phyloP scores from a whole-genome alignment of 2,888 invertebrate species.

The Temnothorax rugatulus region DNA sequence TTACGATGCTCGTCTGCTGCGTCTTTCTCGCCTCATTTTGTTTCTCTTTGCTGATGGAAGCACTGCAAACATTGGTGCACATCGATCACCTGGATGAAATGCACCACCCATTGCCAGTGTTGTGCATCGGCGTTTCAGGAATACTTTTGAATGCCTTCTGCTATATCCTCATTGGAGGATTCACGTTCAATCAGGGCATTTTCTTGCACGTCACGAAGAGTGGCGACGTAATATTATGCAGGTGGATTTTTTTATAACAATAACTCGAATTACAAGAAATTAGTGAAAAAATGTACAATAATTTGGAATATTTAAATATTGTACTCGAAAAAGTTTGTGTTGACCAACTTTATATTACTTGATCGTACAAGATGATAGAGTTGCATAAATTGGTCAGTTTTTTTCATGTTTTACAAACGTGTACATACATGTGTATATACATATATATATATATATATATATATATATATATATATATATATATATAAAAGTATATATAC shows the following conservation, averaged over 20 bases:
- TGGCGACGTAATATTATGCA: constrained; percentile 88
- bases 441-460: not conserved
- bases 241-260: constrained; percentile 69
- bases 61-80: constrained; percentile 93
- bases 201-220: constrained; percentile 89
- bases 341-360: not conserved
- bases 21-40: constrained; percentile 94
- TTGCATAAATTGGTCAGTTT: not conserved
- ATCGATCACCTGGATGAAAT: constrained; percentile 91
- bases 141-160: constrained; percentile 92
- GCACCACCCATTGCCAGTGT: constrained; percentile 91
- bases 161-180: constrained; percentile 93
- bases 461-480: not conserved
- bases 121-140: constrained; percentile 91
- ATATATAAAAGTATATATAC: not conserved
- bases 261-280: constrained; percentile 10
- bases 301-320: not conserved
- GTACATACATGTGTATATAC: not conserved
- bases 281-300: not conserved
- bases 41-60: constrained; percentile 93
- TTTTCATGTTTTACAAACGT: too few relatives aligned
- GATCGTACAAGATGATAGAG: not conserved
- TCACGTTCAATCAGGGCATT: constrained; percentile 91
- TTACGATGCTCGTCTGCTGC: constrained; percentile 93
- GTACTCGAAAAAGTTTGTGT: not conserved